A percentile compares a stretch with the other conserved stretches of the same genome.
Conservation (phyloP, 2,797 vertebrate genomes). For the Pangasius sanitwongsei region DNA sequence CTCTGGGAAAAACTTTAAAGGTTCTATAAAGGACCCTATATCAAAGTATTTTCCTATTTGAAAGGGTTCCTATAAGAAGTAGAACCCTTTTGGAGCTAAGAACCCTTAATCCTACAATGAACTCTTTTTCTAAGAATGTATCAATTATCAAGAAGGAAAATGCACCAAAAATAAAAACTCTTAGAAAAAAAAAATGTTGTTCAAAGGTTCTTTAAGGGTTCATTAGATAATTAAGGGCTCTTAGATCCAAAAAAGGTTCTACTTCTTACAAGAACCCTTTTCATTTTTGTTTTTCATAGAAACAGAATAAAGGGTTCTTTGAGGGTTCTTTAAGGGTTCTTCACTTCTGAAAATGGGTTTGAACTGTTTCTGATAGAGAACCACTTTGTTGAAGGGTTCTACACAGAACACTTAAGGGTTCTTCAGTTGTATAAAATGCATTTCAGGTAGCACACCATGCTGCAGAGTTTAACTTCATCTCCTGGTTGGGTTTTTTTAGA, state of each 20-base stretch:
- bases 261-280: neutral
- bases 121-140: neutral
- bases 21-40: no score
- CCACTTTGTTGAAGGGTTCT: neutral
- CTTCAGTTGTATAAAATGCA: neutral
- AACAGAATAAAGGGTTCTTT: neutral
- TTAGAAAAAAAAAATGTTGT: neutral
- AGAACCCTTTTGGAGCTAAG: neutral
- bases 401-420: neutral
- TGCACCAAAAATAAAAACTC: no score
- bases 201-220: neutral
- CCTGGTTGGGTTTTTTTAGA: neutral
- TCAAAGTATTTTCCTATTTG: neutral
- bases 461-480: neutral
- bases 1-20: no score
- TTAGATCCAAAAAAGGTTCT: neutral
- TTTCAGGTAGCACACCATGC: neutral
- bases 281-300: neutral
- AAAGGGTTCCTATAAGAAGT: neutral
- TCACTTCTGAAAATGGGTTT: neutral
- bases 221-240: neutral
- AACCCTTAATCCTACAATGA: neutral
- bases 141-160: neutral
- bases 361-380: neutral
- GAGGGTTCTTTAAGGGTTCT: neutral